Evolutionary conservation across 2,113 vertebrate species (phyloP).

Genomic region (Machaerirhynchus nigripectus): DNA sequence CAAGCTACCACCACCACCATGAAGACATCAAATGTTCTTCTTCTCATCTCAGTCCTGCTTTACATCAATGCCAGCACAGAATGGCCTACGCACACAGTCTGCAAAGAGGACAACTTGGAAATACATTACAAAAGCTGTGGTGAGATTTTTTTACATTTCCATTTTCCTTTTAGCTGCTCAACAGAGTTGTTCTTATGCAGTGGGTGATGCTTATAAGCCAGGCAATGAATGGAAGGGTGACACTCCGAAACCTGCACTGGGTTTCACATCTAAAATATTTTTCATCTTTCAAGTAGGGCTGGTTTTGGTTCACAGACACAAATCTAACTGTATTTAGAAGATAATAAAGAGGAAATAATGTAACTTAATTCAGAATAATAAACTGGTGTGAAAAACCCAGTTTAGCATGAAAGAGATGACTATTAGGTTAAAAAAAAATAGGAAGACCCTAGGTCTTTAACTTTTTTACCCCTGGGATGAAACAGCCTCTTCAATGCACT

Average conservation of each 20-base stretch:
- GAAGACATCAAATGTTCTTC: neutral
- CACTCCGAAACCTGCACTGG: neutral
- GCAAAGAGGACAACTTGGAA: constrained; percentile 69
- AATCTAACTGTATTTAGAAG: neutral
- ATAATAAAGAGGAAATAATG: neutral
- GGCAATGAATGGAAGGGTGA: neutral
- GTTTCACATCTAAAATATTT: neutral
- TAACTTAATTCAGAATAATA: neutral
- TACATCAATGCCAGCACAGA: neutral
- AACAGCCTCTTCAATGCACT: neutral
- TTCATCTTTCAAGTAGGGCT: neutral
- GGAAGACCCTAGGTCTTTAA: neutral
- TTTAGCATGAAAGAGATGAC: neutral
- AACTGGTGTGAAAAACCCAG: neutral
- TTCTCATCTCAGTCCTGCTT: constrained; percentile 50
- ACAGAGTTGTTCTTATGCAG: neutral
- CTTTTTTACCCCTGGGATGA: neutral
- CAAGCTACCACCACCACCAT: constrained; percentile 26
- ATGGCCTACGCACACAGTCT: constrained; percentile 75
- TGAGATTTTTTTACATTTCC: constrained; percentile 56
- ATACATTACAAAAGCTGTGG: constrained; percentile 78
- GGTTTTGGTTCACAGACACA: neutral
- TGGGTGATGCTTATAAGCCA: neutral
- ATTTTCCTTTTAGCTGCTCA: neutral
- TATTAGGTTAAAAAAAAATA: neutral